Percentiles rank a stretch among this genome's conserved stretches.
Evolutionary conservation across 1,140 invertebrate species (phyloP).

Genomic region (Triops longicaudatus): DNA sequence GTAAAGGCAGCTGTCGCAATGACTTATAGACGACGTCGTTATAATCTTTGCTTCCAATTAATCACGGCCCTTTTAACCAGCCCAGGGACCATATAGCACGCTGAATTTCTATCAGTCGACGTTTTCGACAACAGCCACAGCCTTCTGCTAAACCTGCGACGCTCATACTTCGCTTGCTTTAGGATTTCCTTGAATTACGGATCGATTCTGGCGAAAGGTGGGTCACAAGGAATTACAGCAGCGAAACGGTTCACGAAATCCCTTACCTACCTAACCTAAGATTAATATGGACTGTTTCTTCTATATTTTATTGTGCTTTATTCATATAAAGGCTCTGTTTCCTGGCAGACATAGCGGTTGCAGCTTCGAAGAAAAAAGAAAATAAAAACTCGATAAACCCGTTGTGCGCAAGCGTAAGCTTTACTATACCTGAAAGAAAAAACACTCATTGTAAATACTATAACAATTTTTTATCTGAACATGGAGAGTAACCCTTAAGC

Average conservation of each 20-base stretch:
- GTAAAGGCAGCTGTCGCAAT: background rate
- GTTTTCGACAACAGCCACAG: background rate
- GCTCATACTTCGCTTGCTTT: background rate
- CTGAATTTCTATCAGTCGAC: background rate
- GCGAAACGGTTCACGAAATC: background rate
- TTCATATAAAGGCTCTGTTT: too few relatives aligned
- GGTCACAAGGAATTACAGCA: background rate
- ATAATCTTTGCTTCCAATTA: constrained; percentile 8
- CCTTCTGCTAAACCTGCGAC: background rate
- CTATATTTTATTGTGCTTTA: too few relatives aligned
- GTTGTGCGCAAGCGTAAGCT: too few relatives aligned
- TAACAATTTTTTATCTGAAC: too few relatives aligned
- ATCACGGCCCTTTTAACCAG: background rate
- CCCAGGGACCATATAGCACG: background rate
- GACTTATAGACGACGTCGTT: constrained; percentile 7
- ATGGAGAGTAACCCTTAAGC: too few relatives aligned
- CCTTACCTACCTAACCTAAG: background rate
- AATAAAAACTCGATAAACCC: too few relatives aligned
- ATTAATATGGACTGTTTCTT: background rate
- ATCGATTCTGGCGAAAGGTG: background rate
- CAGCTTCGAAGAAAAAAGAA: too few relatives aligned
- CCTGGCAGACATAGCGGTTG: too few relatives aligned
- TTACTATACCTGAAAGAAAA: too few relatives aligned
- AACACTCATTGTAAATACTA: too few relatives aligned
- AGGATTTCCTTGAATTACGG: background rate